These are phyloP conservation scores for Cromileptes altivelis DNA, from an alignment of 2,113 vertebrate genomes.

Conservation along the genomic window DNA sequence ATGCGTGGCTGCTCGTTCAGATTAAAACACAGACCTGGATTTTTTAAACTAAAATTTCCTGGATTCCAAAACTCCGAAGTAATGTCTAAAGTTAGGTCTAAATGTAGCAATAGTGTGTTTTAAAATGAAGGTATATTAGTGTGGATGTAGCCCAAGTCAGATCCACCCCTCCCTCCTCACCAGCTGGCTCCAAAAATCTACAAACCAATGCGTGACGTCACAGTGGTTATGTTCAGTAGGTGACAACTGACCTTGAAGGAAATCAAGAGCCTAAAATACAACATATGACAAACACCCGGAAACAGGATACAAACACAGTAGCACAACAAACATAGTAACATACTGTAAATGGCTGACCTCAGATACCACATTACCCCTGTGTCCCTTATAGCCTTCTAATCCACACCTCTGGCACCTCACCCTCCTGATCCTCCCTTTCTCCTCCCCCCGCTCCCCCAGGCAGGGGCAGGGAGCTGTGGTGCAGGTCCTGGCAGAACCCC, in stretches of 20 bases:
- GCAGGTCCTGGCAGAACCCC: constrained; percentile 81
- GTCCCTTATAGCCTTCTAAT: constrained; percentile 76
- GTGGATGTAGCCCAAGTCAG: too few species aligned
- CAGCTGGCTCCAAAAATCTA: too few species aligned
- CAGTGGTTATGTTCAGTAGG: too few species aligned
- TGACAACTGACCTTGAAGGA: background rate
- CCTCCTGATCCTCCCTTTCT: constrained; percentile 32
- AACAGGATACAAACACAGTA: constrained; percentile 3
- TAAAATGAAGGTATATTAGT: too few species aligned
- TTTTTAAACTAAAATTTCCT: too few species aligned
- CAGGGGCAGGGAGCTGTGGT: constrained; percentile 73
- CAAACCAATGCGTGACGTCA: too few species aligned
- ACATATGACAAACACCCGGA: background rate
- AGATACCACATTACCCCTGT: constrained; percentile 67
- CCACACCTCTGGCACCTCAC: constrained; percentile 68
- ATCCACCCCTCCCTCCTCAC: too few species aligned
- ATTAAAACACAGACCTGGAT: too few species aligned
- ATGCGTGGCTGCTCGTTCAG: too few species aligned
- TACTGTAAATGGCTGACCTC: constrained; percentile 43
- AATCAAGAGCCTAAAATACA: background rate
- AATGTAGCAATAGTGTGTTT: too few species aligned
- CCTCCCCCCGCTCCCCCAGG: constrained; percentile 61
- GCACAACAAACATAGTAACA: background rate
- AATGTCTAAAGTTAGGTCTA: too few species aligned
- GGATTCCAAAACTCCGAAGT: too few species aligned